phyloP scores from a whole-genome alignment of 2,888 invertebrate species.

The Ophion ellenae region DNA sequence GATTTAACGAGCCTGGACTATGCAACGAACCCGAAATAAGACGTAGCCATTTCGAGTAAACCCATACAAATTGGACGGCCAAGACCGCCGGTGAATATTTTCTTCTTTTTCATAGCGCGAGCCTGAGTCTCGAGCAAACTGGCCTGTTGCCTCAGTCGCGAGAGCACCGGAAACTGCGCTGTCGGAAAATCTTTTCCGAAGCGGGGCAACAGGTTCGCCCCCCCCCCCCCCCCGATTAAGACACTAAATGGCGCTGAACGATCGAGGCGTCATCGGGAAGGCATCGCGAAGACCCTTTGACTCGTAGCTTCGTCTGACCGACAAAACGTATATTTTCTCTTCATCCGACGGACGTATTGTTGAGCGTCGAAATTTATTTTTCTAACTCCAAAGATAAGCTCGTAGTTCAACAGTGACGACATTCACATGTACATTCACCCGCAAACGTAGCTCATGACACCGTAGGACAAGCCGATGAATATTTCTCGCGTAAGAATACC shows the following conservation, averaged over 20 bases:
- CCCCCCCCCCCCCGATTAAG: not conserved
- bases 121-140: not conserved
- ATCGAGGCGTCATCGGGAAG: not conserved
- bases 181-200: conserved; percentile 7
- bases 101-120: not conserved
- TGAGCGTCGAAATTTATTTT: conserved; percentile 47
- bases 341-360: conserved; percentile 14
- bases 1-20: conserved; percentile 3
- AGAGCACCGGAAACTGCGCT: not conserved
- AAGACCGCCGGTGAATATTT: too few relatives aligned
- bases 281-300: conserved; percentile 48
- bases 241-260: conserved; percentile 7
- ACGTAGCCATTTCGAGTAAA: not conserved
- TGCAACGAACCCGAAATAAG: not conserved
- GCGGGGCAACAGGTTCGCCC: conserved; percentile 40
- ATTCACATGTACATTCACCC: conserved; percentile 18
- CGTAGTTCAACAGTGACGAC: conserved; percentile 41
- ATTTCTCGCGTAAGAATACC: conserved; percentile 13
- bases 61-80: not conserved
- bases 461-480: not conserved
- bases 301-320: conserved; percentile 18
- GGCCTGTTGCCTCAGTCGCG: too few relatives aligned
- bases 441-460: not conserved
- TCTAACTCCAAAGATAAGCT: conserved; percentile 29
- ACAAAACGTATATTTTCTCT: conserved; percentile 33